Percentiles rank a stretch among this genome's conserved stretches.
These are phyloP conservation scores for Euproctis similis DNA, from an alignment of 2,888 invertebrate species.

Conservation along the genomic window DNA sequence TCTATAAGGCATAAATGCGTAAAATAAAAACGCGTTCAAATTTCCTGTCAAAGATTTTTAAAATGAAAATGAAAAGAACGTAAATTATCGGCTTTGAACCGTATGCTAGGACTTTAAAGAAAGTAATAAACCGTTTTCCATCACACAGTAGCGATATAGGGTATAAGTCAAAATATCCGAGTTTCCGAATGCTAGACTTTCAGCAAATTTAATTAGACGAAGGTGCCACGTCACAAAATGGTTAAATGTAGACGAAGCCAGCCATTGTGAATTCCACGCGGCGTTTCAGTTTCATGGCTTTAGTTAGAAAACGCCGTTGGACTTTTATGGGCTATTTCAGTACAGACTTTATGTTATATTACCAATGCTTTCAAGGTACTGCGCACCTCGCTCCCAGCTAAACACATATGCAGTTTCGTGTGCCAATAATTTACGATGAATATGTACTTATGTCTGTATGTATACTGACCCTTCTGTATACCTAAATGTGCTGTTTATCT, in stretches of 20 bases:
- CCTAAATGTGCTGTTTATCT: slow-evolving; percentile 30
- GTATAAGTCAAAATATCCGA: slow-evolving; percentile 22
- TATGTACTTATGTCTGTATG: slow-evolving; percentile 54
- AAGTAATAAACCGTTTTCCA: no score
- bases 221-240: slow-evolving; percentile 66
- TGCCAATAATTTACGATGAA: slow-evolving; percentile 65
- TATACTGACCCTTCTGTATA: slow-evolving; percentile 40
- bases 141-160: no score
- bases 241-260: slow-evolving; percentile 68
- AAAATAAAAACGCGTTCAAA: no score
- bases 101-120: no score
- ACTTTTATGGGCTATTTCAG: slow-evolving; percentile 77
- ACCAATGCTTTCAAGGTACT: slow-evolving; percentile 76
- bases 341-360: slow-evolving; percentile 77
- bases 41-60: no score
- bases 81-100: no score
- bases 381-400: slow-evolving; percentile 66
- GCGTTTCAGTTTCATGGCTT: slow-evolving; percentile 74
- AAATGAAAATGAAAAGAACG: no score
- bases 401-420: slow-evolving; percentile 71
- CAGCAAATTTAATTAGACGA: slow-evolving; percentile 71
- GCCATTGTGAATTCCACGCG: slow-evolving; percentile 71
- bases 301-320: slow-evolving; percentile 73
- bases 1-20: no score
- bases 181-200: no score